Percentiles rank a stretch among this genome's conserved stretches.
These are phyloP conservation scores for Seriola quinqueradiata DNA, from an alignment of 2,113 vertebrate species.

Conservation along the genomic window DNA sequence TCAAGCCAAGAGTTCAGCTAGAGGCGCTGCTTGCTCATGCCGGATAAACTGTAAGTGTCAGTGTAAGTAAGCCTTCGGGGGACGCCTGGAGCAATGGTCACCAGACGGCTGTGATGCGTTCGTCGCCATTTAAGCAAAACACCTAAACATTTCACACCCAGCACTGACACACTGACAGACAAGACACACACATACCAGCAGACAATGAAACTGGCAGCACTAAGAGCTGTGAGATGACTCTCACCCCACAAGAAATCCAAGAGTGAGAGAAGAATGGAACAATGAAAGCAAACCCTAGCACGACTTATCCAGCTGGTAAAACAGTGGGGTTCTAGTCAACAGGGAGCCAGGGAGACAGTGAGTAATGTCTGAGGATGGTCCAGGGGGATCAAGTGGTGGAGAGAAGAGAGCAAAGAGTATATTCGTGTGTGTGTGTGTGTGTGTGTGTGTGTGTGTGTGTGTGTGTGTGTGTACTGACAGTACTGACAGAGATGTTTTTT, in stretches of 20 bases:
- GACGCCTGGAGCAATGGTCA: constrained; percentile 65
- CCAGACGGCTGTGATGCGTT: constrained; percentile 45
- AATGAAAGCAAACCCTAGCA: constrained; percentile 67
- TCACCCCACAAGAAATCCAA: constrained; percentile 40
- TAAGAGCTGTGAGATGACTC: constrained; percentile 37
- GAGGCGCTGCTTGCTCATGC: constrained; percentile 41
- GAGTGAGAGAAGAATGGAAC: constrained; percentile 58
- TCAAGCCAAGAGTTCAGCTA: constrained; percentile 50
- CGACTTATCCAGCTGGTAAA: constrained; percentile 67
- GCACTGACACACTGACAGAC: constrained; percentile 33
- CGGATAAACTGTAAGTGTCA: constrained; percentile 47
- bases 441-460: constrained; percentile 26
- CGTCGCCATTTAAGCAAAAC: constrained; percentile 47
- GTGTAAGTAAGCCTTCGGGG: constrained; percentile 58
- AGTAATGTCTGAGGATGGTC: constrained; percentile 70
- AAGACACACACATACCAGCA: constrained; percentile 24
- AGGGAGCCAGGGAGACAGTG: constrained; percentile 63
- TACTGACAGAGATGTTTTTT: constrained; percentile 52
- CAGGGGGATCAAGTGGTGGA: constrained; percentile 46
- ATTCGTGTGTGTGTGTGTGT: constrained; percentile 31
- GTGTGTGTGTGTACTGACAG: constrained; percentile 29
- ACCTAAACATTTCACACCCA: constrained; percentile 21
- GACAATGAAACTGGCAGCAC: constrained; percentile 35
- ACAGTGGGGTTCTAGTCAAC: constrained; percentile 48
- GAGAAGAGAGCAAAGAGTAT: constrained; percentile 37